A percentile compares a stretch with the other conserved stretches of the same genome.
These are phyloP conservation scores for Erebia epiphron DNA, from an alignment of 2,888 invertebrate species.

Conservation along the genomic window DNA sequence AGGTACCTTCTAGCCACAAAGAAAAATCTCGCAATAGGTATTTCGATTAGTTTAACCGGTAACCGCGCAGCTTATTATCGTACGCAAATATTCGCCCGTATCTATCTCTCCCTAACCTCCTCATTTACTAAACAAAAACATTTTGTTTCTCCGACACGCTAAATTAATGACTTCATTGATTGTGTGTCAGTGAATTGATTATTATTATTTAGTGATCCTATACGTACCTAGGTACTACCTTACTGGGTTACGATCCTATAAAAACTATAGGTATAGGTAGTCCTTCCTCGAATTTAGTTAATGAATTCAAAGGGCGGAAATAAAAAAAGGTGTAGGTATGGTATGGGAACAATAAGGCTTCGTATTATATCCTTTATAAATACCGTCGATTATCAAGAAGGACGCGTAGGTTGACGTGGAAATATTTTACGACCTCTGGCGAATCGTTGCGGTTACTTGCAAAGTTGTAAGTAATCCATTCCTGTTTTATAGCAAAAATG, in stretches of 20 bases:
- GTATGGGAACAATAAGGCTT: background rate
- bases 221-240: too few relatives aligned
- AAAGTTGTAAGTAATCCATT: too few relatives aligned
- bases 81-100: conserved; percentile 1
- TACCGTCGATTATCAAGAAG: too few relatives aligned
- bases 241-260: too few relatives aligned
- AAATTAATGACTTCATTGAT: conserved; percentile 28
- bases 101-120: conserved; percentile 13
- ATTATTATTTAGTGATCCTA: too few relatives aligned
- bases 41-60: background rate
- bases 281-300: conserved; percentile 20
- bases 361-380: too few relatives aligned
- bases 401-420: too few relatives aligned
- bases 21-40: background rate
- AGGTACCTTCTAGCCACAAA: background rate
- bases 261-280: too few relatives aligned
- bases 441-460: too few relatives aligned
- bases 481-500: too few relatives aligned
- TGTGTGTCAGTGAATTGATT: conserved; percentile 5
- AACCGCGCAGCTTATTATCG: background rate
- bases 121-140: conserved; percentile 18
- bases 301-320: background rate
- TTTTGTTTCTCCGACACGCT: conserved; percentile 14
- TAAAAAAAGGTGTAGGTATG: conserved; percentile 10
- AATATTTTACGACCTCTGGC: too few relatives aligned